Percentiles rank a stretch among this genome's conserved stretches.
phyloP scores from a whole-genome alignment of 2,797 vertebrate species.

The Ctenopoma multispine region DNA sequence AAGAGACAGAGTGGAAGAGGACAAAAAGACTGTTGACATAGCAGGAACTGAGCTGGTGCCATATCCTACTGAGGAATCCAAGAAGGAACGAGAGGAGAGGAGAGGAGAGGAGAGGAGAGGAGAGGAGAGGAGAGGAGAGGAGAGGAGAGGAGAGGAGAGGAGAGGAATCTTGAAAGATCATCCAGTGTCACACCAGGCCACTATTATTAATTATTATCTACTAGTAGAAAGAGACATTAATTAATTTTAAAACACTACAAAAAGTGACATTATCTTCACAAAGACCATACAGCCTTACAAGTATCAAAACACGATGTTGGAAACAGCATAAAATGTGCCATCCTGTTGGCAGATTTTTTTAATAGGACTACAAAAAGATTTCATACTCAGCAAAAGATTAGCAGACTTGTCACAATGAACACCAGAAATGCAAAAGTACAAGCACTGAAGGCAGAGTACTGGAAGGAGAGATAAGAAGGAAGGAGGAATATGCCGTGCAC shows the following conservation, averaged over 20 bases:
- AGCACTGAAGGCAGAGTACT: not conserved
- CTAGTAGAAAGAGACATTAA: not conserved
- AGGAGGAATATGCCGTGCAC: conserved; percentile 5
- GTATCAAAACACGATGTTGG: not conserved
- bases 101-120: not conserved
- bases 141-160: conserved; percentile 2
- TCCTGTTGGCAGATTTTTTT: not conserved
- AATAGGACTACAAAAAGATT: not conserved
- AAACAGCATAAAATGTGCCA: not conserved
- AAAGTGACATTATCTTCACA: conserved; percentile 2
- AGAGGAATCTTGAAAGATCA: not conserved
- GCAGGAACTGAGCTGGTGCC: conserved; percentile 40
- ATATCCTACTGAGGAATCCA: conserved; percentile 34
- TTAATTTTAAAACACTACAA: conserved; percentile 1
- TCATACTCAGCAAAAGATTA: not conserved
- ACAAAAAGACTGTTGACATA: conserved; percentile 54
- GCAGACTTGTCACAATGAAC: not conserved
- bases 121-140: conserved; percentile 7
- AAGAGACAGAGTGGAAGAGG: conserved; percentile 39
- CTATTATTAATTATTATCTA: not conserved
- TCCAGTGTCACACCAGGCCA: not conserved
- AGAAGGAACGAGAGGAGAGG: not conserved
- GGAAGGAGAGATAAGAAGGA: conserved; percentile 10
- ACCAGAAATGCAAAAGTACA: not conserved
- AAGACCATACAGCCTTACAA: not conserved